phyloP scores from a whole-genome alignment of 2,797 vertebrate genomes.

The Pangasius sanitwongsei region DNA sequence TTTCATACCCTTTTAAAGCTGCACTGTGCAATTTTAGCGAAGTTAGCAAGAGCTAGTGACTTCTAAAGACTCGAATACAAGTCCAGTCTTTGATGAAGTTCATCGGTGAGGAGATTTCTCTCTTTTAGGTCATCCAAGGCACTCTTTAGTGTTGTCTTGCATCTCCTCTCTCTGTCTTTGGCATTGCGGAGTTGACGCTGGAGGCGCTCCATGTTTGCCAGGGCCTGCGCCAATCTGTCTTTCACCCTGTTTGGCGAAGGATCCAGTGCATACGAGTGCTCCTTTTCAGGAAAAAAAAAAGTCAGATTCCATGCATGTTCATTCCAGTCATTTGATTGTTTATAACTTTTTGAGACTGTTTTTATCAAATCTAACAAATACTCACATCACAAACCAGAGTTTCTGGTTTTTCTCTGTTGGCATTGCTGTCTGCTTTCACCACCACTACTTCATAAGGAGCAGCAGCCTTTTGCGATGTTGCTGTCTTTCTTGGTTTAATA shows the following conservation, averaged over 20 bases:
- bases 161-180: constrained; percentile 27
- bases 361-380: neutral
- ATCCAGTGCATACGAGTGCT: constrained; percentile 32
- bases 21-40: constrained; percentile 12
- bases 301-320: neutral
- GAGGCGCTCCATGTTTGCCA: constrained; percentile 31
- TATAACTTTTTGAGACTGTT: neutral
- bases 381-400: constrained; percentile 24
- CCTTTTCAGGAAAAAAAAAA: neutral
- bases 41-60: neutral
- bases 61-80: constrained; percentile 25
- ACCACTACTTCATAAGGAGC: constrained; percentile 27
- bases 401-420: neutral
- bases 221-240: constrained; percentile 21
- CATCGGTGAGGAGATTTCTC: constrained; percentile 20
- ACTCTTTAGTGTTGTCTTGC: constrained; percentile 30
- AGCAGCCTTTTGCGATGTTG: constrained; percentile 21
- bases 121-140: constrained; percentile 31
- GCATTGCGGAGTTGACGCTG: constrained; percentile 38
- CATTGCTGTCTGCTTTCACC: constrained; percentile 14
- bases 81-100: constrained; percentile 29
- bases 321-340: neutral
- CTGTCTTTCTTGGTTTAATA: constrained; percentile 25
- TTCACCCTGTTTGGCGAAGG: constrained; percentile 17
- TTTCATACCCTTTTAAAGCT: constrained; percentile 2